Evolutionary conservation across 2,888 invertebrate species (phyloP).

Genomic region (Teleiodes luculella): DNA sequence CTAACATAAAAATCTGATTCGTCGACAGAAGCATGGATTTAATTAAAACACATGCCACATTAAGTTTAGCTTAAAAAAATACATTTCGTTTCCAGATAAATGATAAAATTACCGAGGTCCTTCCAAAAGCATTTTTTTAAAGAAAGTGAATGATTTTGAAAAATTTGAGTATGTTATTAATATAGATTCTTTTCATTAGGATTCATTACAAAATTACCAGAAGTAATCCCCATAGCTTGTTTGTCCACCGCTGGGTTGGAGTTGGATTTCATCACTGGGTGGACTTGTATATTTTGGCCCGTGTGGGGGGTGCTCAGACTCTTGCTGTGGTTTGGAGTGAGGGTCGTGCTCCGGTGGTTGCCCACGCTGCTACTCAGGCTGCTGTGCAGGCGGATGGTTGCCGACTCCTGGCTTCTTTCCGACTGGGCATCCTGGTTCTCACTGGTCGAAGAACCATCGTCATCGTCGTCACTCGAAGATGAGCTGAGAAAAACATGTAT

Average conservation of each 20-base stretch:
- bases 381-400: constrained; percentile 44
- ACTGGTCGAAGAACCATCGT: constrained; percentile 73
- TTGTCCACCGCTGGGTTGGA: constrained; percentile 74
- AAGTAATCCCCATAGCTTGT: constrained; percentile 70
- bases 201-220: constrained; percentile 58
- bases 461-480: constrained; percentile 85
- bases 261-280: constrained; percentile 72
- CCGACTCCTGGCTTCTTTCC: constrained; percentile 60
- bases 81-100: too few species aligned
- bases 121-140: too few species aligned
- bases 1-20: too few species aligned
- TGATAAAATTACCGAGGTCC: too few species aligned
- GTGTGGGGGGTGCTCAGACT: constrained; percentile 67
- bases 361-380: constrained; percentile 40
- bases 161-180: too few species aligned
- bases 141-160: too few species aligned
- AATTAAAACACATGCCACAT: too few species aligned
- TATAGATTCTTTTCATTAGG: too few species aligned
- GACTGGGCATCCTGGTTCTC: constrained; percentile 68
- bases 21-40: too few species aligned
- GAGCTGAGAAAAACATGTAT: constrained; percentile 68
- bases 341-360: constrained; percentile 37
- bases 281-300: constrained; percentile 60
- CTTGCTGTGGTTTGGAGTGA: constrained; percentile 66
- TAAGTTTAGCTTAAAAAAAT: too few species aligned